Percentiles rank a stretch among this genome's conserved stretches.
phyloP scores from a whole-genome alignment of 2,113 vertebrate species.

The Chlorodrepanis virens region DNA sequence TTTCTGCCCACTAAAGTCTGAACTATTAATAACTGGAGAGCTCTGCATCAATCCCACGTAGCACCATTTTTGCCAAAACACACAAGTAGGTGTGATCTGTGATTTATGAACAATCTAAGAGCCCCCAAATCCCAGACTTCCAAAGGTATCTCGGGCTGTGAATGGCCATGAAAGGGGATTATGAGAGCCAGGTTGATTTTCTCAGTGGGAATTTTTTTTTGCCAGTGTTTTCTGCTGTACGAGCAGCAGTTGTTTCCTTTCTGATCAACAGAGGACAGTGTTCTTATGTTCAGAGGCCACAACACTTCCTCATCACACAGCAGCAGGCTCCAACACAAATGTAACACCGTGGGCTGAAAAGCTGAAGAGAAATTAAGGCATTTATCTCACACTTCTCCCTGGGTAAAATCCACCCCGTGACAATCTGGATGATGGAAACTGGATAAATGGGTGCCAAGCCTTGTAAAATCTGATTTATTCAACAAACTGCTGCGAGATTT shows the following conservation, averaged over 20 bases:
- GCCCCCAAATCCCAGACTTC: neutral
- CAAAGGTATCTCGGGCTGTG: neutral
- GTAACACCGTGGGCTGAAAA: neutral
- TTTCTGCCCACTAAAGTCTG: neutral
- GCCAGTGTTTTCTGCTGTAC: neutral
- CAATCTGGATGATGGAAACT: neutral
- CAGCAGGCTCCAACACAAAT: neutral
- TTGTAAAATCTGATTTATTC: slow-evolving; percentile 28
- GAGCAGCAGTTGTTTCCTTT: slow-evolving; percentile 58
- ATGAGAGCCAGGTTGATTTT: neutral
- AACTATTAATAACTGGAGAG: neutral
- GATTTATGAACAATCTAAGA: neutral
- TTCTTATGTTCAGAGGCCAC: slow-evolving; percentile 48
- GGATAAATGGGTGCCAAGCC: neutral
- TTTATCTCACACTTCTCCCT: neutral
- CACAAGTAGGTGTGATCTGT: neutral
- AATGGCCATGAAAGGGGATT: neutral
- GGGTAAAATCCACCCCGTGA: neutral
- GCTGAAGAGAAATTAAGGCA: neutral
- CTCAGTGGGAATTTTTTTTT: neutral
- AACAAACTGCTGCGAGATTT: neutral
- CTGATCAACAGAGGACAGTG: slow-evolving; percentile 63
- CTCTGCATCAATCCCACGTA: neutral
- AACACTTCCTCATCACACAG: neutral
- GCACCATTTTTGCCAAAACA: neutral